Percentiles rank a stretch among this genome's conserved stretches.
phyloP scores from a whole-genome alignment of 2,888 invertebrate species.

The Ceramica pisi region DNA sequence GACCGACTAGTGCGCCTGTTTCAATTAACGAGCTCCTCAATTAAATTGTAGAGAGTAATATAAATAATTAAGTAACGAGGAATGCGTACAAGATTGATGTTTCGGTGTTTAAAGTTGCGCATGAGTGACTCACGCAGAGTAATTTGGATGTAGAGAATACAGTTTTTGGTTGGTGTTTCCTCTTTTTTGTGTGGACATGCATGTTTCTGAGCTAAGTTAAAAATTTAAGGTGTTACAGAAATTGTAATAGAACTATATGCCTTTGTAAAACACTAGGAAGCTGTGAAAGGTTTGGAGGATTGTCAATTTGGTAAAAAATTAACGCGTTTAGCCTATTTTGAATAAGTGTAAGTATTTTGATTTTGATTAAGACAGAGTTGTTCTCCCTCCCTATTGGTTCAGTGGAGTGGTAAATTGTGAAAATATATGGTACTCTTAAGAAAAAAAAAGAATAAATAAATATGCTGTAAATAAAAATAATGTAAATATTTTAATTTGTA shows the following conservation, averaged over 20 bases:
- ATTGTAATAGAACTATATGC: neutral
- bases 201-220: neutral
- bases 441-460: neutral
- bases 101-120: slow-evolving; percentile 36
- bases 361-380: too few relatives aligned
- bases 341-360: too few relatives aligned
- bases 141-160: slow-evolving; percentile 27
- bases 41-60: slow-evolving; percentile 1
- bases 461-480: neutral
- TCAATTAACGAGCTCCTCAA: neutral
- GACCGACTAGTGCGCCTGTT: too few relatives aligned
- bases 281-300: too few relatives aligned
- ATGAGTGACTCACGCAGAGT: slow-evolving; percentile 36
- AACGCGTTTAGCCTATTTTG: too few relatives aligned
- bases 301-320: too few relatives aligned
- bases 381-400: too few relatives aligned
- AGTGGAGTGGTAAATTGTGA: too few relatives aligned
- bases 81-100: slow-evolving; percentile 39
- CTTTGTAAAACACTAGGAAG: neutral
- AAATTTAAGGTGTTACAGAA: neutral
- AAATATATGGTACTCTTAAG: too few relatives aligned
- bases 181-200: neutral
- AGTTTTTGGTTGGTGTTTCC: neutral
- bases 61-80: slow-evolving; percentile 19
- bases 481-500: too few relatives aligned